Conservation (phyloP, 1,140 invertebrate species). For the Drosophila ohnishii region DNA sequence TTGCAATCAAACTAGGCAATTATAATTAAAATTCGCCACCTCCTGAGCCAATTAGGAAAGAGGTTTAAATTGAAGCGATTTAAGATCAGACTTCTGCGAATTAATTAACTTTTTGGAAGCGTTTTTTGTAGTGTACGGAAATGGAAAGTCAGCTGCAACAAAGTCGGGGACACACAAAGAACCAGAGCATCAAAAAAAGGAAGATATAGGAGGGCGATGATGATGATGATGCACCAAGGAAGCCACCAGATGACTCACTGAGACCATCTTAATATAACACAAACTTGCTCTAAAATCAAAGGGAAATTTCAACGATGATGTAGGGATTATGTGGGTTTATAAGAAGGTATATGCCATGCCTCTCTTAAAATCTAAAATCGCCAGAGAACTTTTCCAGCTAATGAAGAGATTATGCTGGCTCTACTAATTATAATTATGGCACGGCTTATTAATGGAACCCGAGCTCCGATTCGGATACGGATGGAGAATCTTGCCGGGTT, state of each 20-base stretch:
- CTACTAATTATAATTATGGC: conserved; percentile 45
- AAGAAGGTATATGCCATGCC: not conserved
- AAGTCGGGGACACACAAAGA: conserved; percentile 38
- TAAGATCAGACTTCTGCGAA: conserved; percentile 4
- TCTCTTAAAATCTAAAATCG: not conserved
- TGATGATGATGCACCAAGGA: conserved; percentile 40
- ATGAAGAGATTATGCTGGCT: conserved; percentile 34
- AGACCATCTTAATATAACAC: not conserved
- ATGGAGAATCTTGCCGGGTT: conserved; percentile 40
- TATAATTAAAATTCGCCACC: conserved; percentile 45
- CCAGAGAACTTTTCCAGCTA: conserved; percentile 17
- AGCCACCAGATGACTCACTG: conserved; percentile 27
- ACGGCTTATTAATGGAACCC: conserved; percentile 57
- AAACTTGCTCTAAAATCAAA: not conserved
- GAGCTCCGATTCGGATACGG: conserved; percentile 39
- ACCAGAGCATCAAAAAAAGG: conserved; percentile 10
- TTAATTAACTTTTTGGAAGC: not conserved
- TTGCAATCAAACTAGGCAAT: conserved; percentile 39
- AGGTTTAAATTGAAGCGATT: conserved; percentile 5
- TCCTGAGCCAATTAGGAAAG: conserved; percentile 13
- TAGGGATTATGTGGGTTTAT: not conserved
- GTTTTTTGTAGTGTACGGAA: conserved; percentile 30
- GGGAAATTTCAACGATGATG: not conserved
- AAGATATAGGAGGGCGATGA: conserved; percentile 8
- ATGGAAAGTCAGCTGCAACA: conserved; percentile 37